Percentiles rank a stretch among this genome's conserved stretches.
These are phyloP conservation scores for Cynocephalus volans DNA, from an alignment of 2,113 vertebrate species.

Conservation along the genomic window DNA sequence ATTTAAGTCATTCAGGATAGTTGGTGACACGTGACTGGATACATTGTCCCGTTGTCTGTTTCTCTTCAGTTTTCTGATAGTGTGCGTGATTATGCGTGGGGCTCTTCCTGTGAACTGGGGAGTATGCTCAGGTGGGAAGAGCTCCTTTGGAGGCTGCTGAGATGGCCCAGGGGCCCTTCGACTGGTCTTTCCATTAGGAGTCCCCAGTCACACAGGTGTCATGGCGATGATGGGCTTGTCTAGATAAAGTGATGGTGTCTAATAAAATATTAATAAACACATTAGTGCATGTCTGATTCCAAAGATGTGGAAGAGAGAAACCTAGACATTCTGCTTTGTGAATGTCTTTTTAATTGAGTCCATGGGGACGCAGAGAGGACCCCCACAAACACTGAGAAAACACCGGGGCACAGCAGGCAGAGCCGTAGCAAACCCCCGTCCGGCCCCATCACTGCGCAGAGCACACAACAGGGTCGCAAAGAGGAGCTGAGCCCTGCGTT, in stretches of 20 bases:
- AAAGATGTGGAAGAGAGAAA: neutral
- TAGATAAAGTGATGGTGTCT: neutral
- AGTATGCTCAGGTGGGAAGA: neutral
- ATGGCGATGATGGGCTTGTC: neutral
- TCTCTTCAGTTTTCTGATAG: neutral
- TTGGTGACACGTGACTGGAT: neutral
- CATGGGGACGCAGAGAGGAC: neutral
- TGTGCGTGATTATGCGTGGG: neutral
- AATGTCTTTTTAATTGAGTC: neutral
- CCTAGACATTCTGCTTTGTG: neutral
- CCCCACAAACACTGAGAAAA: neutral
- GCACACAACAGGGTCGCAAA: neutral
- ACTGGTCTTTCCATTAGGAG: neutral
- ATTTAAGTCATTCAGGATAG: neutral
- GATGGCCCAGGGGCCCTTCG: neutral
- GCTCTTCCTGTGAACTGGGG: neutral
- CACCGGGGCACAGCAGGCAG: too few species aligned
- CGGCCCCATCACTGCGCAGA: fast-evolving
- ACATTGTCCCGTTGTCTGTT: neutral
- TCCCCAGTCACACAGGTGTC: neutral
- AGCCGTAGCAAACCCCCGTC: neutral
- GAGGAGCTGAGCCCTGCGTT: neutral
- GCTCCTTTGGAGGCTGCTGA: neutral
- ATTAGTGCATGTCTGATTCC: neutral
- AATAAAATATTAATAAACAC: neutral